phyloP scores from a whole-genome alignment of 2,113 vertebrate genomes.

The Aythya baeri region DNA sequence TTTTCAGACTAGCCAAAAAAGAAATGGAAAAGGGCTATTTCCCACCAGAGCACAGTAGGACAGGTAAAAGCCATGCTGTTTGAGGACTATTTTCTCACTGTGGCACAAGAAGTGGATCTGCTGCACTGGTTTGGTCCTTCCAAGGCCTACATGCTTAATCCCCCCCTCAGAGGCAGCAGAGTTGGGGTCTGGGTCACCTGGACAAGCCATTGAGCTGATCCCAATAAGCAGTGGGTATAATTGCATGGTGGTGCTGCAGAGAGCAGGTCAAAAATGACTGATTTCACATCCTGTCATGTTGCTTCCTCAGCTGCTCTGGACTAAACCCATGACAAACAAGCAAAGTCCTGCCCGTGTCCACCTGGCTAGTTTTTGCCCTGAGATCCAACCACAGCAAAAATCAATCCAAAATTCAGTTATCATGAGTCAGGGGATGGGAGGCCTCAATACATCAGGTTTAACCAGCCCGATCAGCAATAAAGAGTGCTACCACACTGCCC shows the following conservation, averaged over 20 bases:
- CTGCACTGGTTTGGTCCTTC: background rate
- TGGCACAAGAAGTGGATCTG: background rate
- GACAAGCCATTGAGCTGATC: background rate
- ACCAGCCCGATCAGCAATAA: accelerated
- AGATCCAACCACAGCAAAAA: background rate
- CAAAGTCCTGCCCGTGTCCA: background rate
- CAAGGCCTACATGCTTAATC: background rate
- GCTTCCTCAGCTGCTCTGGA: background rate
- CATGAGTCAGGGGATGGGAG: accelerated
- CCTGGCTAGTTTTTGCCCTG: background rate
- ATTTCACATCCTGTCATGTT: background rate
- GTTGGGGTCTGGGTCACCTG: accelerated
- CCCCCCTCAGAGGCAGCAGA: too few species aligned
- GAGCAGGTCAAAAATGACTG: background rate
- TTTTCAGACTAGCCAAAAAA: background rate
- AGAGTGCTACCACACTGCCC: accelerated
- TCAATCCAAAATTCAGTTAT: background rate
- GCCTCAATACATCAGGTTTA: background rate
- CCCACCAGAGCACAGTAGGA: accelerated
- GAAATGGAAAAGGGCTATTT: too few species aligned
- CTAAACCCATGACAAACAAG: too few species aligned
- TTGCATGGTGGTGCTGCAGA: background rate
- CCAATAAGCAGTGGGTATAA: background rate
- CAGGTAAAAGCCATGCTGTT: background rate
- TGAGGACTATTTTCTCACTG: accelerated